phyloP scores from a whole-genome alignment of 2,113 vertebrate species.

The Tachysurus fulvidraco region DNA sequence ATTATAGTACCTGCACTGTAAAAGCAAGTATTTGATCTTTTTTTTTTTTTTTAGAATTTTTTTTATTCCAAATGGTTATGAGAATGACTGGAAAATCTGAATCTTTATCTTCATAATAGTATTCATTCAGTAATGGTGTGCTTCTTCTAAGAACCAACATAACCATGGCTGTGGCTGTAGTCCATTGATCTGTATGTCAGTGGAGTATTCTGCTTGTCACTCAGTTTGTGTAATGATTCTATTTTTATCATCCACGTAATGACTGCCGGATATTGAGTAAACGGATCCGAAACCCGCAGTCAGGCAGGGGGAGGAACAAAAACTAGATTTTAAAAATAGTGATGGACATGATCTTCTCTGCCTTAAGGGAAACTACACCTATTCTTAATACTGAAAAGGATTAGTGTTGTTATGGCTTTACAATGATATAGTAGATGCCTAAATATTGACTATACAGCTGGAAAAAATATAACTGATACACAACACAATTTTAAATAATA shows the following conservation, averaged over 20 bases:
- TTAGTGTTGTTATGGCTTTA: conserved; percentile 7
- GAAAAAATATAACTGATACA: not conserved
- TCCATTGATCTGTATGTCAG: not conserved
- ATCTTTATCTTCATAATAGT: not conserved
- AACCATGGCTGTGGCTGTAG: not conserved
- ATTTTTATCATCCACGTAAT: not conserved
- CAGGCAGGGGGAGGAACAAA: not conserved
- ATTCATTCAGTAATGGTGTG: not conserved
- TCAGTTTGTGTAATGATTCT: not conserved
- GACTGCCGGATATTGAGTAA: not conserved
- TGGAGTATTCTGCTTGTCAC: not conserved
- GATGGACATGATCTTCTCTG: not conserved
- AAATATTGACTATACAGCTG: not conserved
- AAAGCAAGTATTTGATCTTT: conserved; percentile 11
- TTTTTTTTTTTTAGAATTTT: no score
- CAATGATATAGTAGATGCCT: not conserved
- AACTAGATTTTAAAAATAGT: not conserved
- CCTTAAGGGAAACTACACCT: not conserved
- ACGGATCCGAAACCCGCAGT: not conserved
- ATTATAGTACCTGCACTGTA: conserved; percentile 16
- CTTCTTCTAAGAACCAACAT: not conserved
- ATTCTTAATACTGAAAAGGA: not conserved
- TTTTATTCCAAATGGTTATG: not conserved
- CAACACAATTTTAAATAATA: not conserved
- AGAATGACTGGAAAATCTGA: no score